Evolutionary conservation across 2,113 vertebrate species (phyloP).

Genomic region (Aspidoscelis tigris): DNA sequence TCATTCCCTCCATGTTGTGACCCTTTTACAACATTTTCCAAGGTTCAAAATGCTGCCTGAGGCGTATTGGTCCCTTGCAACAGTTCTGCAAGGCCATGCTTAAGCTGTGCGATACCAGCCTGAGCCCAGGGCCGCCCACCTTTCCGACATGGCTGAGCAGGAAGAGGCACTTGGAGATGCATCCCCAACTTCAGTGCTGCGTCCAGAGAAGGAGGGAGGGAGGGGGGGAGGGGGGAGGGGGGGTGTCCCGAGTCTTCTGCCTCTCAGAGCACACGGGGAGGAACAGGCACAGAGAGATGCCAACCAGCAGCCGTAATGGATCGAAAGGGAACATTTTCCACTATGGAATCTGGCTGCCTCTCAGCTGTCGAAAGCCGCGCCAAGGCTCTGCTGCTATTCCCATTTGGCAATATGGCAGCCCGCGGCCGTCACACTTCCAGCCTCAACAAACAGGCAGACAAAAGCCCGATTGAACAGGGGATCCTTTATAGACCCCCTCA

Average conservation of each 20-base stretch:
- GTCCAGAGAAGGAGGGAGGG: background rate
- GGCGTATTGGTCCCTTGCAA: background rate
- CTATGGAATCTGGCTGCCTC: background rate
- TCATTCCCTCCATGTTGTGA: background rate
- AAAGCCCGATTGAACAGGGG: background rate
- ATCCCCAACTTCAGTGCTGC: background rate
- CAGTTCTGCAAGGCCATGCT: background rate
- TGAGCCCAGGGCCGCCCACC: background rate
- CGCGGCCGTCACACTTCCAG: background rate
- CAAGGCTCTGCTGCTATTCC: background rate
- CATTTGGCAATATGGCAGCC: background rate
- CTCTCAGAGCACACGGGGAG: background rate
- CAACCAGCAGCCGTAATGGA: background rate
- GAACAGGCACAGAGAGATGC: background rate
- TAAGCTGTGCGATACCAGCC: background rate
- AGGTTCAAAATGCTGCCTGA: background rate
- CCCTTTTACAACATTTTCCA: background rate
- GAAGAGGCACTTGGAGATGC: background rate
- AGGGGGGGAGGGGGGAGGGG: background rate
- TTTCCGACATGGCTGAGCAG: background rate
- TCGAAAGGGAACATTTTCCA: background rate
- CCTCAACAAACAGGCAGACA: constrained; percentile 8
- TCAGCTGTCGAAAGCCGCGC: background rate
- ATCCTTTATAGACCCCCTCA: background rate
- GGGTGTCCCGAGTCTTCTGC: background rate